Conservation (phyloP, 1,140 invertebrate species). For the Linepithema humile region DNA sequence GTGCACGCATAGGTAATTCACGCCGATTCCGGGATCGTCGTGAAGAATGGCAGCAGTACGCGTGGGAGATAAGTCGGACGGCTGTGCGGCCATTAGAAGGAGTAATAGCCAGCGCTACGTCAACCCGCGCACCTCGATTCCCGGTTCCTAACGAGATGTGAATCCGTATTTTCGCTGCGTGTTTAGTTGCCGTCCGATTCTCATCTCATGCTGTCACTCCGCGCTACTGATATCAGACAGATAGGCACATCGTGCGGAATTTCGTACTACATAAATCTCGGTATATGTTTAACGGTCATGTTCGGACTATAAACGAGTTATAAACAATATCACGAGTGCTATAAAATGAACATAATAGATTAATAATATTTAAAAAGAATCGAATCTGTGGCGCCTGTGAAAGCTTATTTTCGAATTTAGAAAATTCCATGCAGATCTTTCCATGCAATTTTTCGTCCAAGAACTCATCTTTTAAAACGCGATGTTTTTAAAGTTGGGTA, state of each 20-base stretch:
- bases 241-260: background rate
- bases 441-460: background rate
- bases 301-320: too few relatives aligned
- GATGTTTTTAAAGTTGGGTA: background rate
- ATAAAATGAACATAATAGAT: background rate
- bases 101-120: constrained; percentile 24
- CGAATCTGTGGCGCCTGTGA: background rate
- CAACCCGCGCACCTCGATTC: constrained; percentile 2
- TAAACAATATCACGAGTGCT: background rate
- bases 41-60: constrained; percentile 40
- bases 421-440: background rate
- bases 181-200: background rate
- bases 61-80: constrained; percentile 53
- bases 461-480: background rate
- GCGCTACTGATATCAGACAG: background rate
- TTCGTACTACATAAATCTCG: background rate
- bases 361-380: background rate
- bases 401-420: background rate
- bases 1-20: constrained; percentile 61
- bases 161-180: background rate
- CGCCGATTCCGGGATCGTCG: constrained; percentile 43
- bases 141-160: constrained; percentile 4
- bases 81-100: constrained; percentile 36
- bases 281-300: background rate
- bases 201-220: background rate